phyloP scores from a whole-genome alignment of 2,797 vertebrate species.

The Lates japonicus region DNA sequence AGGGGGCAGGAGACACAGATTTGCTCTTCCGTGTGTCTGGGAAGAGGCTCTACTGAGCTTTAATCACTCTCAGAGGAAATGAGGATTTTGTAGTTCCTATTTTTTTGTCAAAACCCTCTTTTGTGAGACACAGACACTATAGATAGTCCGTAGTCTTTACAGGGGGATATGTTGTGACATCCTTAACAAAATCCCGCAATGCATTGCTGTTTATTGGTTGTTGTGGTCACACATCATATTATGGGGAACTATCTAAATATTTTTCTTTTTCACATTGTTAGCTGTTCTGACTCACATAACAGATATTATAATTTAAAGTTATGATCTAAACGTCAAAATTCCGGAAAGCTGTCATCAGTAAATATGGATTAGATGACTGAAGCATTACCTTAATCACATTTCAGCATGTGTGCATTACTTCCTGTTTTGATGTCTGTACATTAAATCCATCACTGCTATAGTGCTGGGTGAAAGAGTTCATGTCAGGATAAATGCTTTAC shows the following conservation, averaged over 20 bases:
- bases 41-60: slow-evolving; percentile 73
- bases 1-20: slow-evolving; percentile 54
- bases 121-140: slow-evolving; percentile 38
- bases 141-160: slow-evolving; percentile 47
- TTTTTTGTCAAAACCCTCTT: slow-evolving; percentile 48
- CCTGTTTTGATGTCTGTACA: not conserved
- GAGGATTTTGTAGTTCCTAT: slow-evolving; percentile 65
- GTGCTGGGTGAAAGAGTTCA: slow-evolving; percentile 25
- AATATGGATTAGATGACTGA: slow-evolving; percentile 12
- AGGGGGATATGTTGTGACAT: slow-evolving; percentile 15
- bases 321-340: not conserved
- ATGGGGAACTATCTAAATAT: not conserved
- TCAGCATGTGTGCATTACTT: not conserved
- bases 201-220: slow-evolving; percentile 16
- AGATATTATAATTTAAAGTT: slow-evolving; percentile 2
- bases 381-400: not conserved
- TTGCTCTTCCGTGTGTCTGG: slow-evolving; percentile 74
- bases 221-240: not conserved
- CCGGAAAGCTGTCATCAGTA: slow-evolving; percentile 14
- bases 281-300: not conserved
- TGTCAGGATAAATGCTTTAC: slow-evolving; percentile 1
- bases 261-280: slow-evolving; percentile 7
- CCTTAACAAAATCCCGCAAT: slow-evolving; percentile 36
- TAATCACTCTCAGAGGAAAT: slow-evolving; percentile 83
- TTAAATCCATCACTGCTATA: slow-evolving; percentile 11